Evolutionary conservation across 2,888 invertebrate species (phyloP).

Genomic region (Chydorus sphaericus): DNA sequence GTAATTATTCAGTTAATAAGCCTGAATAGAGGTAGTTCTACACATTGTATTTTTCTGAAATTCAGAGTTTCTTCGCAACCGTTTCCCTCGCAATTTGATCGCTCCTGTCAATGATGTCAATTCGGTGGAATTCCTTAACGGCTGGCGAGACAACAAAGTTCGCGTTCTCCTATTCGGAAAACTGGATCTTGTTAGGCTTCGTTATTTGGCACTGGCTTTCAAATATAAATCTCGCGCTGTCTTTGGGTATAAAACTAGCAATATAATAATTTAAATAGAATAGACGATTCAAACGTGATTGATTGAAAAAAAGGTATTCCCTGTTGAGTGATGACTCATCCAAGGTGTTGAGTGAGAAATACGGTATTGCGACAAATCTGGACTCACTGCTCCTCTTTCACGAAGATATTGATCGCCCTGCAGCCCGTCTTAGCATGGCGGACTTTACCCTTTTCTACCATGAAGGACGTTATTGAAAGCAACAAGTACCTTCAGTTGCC

Average conservation of each 20-base stretch:
- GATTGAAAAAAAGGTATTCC: slow-evolving; percentile 43
- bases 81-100: slow-evolving; percentile 70
- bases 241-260: slow-evolving; percentile 51
- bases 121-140: slow-evolving; percentile 60
- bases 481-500: slow-evolving; percentile 81
- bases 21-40: not conserved
- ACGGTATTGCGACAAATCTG: slow-evolving; percentile 53
- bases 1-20: slow-evolving; percentile 32
- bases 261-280: not conserved
- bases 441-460: slow-evolving; percentile 75
- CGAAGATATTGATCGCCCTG: slow-evolving; percentile 62
- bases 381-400: slow-evolving; percentile 79
- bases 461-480: slow-evolving; percentile 72
- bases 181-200: slow-evolving; percentile 54
- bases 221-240: slow-evolving; percentile 70
- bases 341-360: slow-evolving; percentile 45
- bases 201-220: slow-evolving; percentile 78
- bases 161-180: slow-evolving; percentile 63
- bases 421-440: slow-evolving; percentile 73
- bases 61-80: slow-evolving; percentile 68
- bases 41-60: slow-evolving; percentile 18
- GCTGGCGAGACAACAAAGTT: slow-evolving; percentile 84
- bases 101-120: slow-evolving; percentile 51
- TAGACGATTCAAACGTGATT: too few species aligned
- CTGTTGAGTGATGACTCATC: slow-evolving; percentile 45